Conservation (phyloP, 2,797 vertebrate genomes). For the Tokudaia tokunoshimensis region DNA sequence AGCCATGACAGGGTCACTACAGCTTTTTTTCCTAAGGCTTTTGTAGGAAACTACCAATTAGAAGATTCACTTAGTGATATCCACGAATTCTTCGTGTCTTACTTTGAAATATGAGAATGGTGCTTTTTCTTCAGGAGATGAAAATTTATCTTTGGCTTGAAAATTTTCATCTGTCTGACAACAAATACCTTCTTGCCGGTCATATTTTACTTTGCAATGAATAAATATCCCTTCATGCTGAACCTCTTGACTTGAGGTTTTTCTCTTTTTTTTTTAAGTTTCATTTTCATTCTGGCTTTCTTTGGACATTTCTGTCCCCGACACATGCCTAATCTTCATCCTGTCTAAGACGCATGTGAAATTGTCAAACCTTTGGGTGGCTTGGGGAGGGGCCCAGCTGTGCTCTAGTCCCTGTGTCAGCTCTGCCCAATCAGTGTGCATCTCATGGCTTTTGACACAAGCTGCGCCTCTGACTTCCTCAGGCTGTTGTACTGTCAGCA, state of each 20-base stretch:
- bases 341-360: neutral
- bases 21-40: neutral
- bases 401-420: neutral
- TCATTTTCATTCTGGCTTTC: conserved; percentile 48
- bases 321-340: neutral
- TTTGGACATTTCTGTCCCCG: neutral
- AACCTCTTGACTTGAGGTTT: neutral
- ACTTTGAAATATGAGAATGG: neutral
- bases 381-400: neutral
- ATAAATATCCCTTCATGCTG: neutral
- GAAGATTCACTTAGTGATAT: conserved; percentile 11
- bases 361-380: neutral
- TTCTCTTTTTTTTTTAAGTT: neutral
- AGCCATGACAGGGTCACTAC: neutral
- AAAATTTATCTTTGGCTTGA: neutral
- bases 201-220: conserved; percentile 23
- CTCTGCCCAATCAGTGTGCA: neutral
- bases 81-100: neutral
- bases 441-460: neutral
- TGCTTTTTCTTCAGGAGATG: conserved; percentile 24
- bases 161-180: neutral
- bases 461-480: neutral
- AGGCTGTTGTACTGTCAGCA: neutral
- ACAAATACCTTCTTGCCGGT: neutral
- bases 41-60: neutral